phyloP scores from a whole-genome alignment of 2,113 vertebrate genomes.

The Origma solitaria region DNA sequence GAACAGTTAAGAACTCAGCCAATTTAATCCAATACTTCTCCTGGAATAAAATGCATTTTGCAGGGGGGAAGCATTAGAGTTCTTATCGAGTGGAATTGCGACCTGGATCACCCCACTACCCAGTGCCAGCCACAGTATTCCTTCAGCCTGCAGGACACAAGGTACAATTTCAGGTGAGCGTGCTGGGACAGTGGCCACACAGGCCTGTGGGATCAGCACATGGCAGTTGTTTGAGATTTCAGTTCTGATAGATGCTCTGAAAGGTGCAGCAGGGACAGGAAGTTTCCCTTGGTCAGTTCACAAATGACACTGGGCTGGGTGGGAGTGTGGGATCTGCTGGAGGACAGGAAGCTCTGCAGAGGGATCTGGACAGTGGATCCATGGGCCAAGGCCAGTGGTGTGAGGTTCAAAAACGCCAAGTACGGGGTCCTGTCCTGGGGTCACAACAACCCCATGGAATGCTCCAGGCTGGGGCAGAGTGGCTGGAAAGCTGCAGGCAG shows the following conservation, averaged over 20 bases:
- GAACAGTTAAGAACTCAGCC: neutral
- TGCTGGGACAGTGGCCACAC: too few relatives aligned
- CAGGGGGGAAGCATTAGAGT: slow-evolving; percentile 69
- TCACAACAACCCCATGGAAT: neutral
- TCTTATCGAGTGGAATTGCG: slow-evolving; percentile 64
- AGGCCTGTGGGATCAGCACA: neutral
- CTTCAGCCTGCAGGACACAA: slow-evolving; percentile 66
- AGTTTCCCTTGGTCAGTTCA: neutral
- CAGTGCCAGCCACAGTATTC: slow-evolving; percentile 65
- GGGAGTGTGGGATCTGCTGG: neutral
- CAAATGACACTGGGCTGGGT: neutral
- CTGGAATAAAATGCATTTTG: neutral
- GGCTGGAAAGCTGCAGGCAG: neutral
- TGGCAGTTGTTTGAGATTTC: accelerated
- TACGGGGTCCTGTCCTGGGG: neutral
- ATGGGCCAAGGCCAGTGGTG: neutral
- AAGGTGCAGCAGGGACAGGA: neutral
- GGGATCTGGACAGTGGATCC: neutral
- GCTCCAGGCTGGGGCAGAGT: neutral
- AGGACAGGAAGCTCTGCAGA: neutral
- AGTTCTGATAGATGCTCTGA: neutral
- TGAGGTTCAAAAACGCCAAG: neutral
- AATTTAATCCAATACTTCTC: neutral
- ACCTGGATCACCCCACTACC: slow-evolving; percentile 38
- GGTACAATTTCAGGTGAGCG: slow-evolving; percentile 74